phyloP scores from a whole-genome alignment of 53 echinoderm and acorn worm species.

The Arbacia lixula region DNA sequence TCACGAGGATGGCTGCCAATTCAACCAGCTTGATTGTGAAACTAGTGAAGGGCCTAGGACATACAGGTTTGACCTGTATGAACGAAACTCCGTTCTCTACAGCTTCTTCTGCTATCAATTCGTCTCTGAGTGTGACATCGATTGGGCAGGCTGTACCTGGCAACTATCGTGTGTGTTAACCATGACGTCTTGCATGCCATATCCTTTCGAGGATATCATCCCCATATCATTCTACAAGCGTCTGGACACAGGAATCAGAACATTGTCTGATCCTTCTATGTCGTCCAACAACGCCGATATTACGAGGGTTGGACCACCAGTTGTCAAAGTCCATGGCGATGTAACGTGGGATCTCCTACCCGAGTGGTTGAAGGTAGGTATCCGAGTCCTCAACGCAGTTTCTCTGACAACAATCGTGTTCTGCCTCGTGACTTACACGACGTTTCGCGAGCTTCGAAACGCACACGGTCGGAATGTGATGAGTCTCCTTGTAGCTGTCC shows the following conservation, averaged over 20 bases:
- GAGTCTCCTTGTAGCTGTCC: neutral
- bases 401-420: neutral
- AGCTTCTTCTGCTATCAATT: conserved; percentile 30
- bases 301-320: neutral
- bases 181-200: too few relatives aligned
- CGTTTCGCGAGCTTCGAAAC: conserved; percentile 30
- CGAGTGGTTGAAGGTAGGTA: neutral
- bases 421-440: conserved; percentile 8
- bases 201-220: too few relatives aligned
- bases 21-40: neutral
- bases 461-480: conserved; percentile 23
- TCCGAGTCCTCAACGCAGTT: conserved; percentile 20
- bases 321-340: neutral
- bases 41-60: neutral
- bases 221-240: too few relatives aligned
- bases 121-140: too few relatives aligned
- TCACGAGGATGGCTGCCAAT: neutral
- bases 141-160: too few relatives aligned
- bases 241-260: too few relatives aligned
- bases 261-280: too few relatives aligned
- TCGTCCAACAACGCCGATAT: too few relatives aligned
- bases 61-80: neutral
- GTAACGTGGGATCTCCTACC: conserved; percentile 33
- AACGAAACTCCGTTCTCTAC: neutral
- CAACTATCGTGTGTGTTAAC: too few relatives aligned